Base-by-base conservation (phyloP, 2,888 invertebrate species). In the Nomada lathburiana region DNA sequence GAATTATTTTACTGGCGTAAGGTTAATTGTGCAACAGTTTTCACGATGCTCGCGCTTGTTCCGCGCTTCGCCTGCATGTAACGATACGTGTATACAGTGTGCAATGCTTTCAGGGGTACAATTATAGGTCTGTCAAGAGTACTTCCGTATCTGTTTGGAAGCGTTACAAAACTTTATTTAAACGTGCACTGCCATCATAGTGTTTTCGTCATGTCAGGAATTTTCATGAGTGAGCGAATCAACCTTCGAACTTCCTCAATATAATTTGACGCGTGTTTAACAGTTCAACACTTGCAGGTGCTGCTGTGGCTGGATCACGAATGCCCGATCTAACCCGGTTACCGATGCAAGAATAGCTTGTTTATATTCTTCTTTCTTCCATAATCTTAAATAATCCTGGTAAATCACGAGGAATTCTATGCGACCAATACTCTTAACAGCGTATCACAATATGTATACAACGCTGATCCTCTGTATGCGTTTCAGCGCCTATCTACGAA, bases 1-100 rank as follows among this genome's bases (percentile, higher is more conserved):
- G 77, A 90, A 87, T 85, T 91, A 91, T 86, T 91, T 90, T 42
- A 91, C 91, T 26, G 84, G 87, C 44, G 77, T 90, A 62, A 91
- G 91, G 91, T 91, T 57, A 50, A 82, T 80, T 47, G 60, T 44
- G n/a, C 29, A 60, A 68, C 13, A 62, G 18, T 63, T 36, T 67
- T 20, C 23, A 23, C 13, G 18, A 65, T 13, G 11, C n/a, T 63
- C 44, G n/a, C 23, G 13, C 44, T 29, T 10, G 18, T 26, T 44
- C 29, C 29, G 7, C 26, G 10, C 53, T 20, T 29, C 44, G 18
- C 18, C 2, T 18, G 10, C 18, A 29, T 42, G 18, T 13, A n/a
- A 53, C 2, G 53, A 20, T n/a, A n/a, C 53, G n/a, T 53, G 53
- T n/a, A n/a, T n/a, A 53, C n/a, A 10, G 9, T 53, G 16, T 20